These are phyloP conservation scores for Laterallus jamaicensis DNA, from an alignment of 2,113 vertebrate species.

Conservation along the genomic window DNA sequence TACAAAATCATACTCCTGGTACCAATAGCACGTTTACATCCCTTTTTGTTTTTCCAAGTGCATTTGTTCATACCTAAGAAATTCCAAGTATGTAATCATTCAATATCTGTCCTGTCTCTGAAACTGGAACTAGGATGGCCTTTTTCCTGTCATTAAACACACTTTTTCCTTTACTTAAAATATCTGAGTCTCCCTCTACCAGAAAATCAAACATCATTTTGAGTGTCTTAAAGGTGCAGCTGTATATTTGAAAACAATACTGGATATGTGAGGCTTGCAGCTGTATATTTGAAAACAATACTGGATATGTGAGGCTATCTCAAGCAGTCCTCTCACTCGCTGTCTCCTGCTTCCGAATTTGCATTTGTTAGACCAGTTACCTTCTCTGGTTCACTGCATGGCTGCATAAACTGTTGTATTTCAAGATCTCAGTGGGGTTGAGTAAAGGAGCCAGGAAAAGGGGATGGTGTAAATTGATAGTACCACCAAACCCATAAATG, in stretches of 20 bases:
- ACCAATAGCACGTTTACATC: not conserved
- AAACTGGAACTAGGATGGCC: not conserved
- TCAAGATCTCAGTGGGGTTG: fast-evolving
- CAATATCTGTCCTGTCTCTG: not conserved
- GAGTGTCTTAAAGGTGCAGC: not conserved
- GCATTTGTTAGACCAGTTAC: not conserved
- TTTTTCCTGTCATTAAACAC: not conserved
- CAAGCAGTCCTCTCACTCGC: not conserved
- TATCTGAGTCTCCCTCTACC: not conserved
- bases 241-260: not conserved
- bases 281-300: not conserved
- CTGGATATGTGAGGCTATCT: not conserved
- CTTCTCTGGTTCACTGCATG: not conserved
- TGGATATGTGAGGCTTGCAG: not conserved
- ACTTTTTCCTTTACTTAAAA: not conserved
- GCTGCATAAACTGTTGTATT: not conserved
- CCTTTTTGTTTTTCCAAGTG: not conserved
- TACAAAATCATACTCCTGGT: not conserved
- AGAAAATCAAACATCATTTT: not conserved
- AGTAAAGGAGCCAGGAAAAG: not conserved
- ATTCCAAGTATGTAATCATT: not conserved
- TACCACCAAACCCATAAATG: not conserved
- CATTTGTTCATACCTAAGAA: not conserved
- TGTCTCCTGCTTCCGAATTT: not conserved
- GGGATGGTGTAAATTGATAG: not conserved